These are phyloP conservation scores for Cephalopachus bancanus DNA, from an alignment of 2,797 vertebrate genomes.

Conservation along the genomic window DNA sequence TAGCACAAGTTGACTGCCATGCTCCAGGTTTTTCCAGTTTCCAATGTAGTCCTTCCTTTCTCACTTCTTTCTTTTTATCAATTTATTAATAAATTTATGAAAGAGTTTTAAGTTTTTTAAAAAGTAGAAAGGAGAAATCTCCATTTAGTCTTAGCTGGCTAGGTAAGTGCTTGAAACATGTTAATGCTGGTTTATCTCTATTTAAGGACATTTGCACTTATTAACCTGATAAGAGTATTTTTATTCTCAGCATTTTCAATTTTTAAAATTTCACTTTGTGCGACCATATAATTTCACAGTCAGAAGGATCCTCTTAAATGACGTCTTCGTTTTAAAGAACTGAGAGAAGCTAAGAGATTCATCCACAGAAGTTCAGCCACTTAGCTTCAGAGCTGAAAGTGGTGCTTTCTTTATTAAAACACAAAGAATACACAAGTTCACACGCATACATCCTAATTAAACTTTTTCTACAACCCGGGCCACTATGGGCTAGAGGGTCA, in stretches of 20 bases:
- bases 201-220: not conserved
- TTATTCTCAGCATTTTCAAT: not conserved
- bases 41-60: not conserved
- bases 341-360: not conserved
- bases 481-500: not conserved
- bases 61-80: not conserved
- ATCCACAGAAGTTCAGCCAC: not conserved
- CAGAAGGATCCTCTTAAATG: not conserved
- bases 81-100: conserved; percentile 17
- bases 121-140: not conserved
- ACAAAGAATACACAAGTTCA: not conserved
- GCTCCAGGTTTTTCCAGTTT: not conserved
- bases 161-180: not conserved
- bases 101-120: not conserved
- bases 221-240: not conserved
- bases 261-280: conserved; percentile 38
- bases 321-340: not conserved
- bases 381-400: not conserved
- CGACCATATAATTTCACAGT: not conserved
- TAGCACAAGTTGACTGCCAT: not conserved
- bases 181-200: not conserved
- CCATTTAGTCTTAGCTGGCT: not conserved
- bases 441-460: not conserved
- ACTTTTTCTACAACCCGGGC: not conserved
- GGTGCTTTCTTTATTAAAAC: not conserved